phyloP scores from a whole-genome alignment of 2,113 vertebrate genomes.

The Syngnathus scovelli region DNA sequence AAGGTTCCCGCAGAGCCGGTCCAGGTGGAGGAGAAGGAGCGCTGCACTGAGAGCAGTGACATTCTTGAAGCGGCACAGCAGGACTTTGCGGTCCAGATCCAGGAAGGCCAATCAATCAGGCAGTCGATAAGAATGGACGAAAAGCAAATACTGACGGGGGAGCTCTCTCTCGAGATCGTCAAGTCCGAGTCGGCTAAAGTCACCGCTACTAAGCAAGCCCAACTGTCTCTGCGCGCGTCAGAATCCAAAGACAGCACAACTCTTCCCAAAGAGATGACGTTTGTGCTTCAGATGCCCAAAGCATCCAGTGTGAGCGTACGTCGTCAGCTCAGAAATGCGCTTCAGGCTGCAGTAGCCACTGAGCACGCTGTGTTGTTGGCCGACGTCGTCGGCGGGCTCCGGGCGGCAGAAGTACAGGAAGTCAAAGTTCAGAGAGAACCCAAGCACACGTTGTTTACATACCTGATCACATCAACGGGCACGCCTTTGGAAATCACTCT shows the following conservation, averaged over 20 bases:
- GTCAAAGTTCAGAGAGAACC: constrained; percentile 75
- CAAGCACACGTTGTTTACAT: constrained; percentile 71
- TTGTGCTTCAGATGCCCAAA: constrained; percentile 67
- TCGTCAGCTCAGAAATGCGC: constrained; percentile 73
- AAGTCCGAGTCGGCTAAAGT: constrained; percentile 55
- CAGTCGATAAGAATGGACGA: constrained; percentile 79
- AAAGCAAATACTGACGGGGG: constrained; percentile 72
- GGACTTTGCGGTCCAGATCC: constrained; percentile 76
- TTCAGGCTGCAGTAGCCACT: constrained; percentile 76
- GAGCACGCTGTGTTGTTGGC: constrained; percentile 76
- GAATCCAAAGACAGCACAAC: constrained; percentile 64
- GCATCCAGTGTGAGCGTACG: constrained; percentile 69
- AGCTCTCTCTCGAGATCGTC: constrained; percentile 54
- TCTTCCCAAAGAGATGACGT: constrained; percentile 75
- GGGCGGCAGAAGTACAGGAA: constrained; percentile 71
- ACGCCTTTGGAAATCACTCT: constrained; percentile 77
- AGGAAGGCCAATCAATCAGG: constrained; percentile 76
- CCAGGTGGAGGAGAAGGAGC: constrained; percentile 62
- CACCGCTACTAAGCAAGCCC: constrained; percentile 59
- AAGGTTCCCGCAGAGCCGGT: constrained; percentile 66
- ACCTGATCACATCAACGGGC: constrained; percentile 74
- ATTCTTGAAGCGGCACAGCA: constrained; percentile 70
- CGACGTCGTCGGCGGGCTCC: constrained; percentile 73
- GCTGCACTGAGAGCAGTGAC: constrained; percentile 70
- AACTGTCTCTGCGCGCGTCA: constrained; percentile 44